Evolutionary conservation across 2,888 invertebrate species (phyloP), one percentile per base, ranked within the genome.

Genomic region (Cheilosia variabilis): DNA sequence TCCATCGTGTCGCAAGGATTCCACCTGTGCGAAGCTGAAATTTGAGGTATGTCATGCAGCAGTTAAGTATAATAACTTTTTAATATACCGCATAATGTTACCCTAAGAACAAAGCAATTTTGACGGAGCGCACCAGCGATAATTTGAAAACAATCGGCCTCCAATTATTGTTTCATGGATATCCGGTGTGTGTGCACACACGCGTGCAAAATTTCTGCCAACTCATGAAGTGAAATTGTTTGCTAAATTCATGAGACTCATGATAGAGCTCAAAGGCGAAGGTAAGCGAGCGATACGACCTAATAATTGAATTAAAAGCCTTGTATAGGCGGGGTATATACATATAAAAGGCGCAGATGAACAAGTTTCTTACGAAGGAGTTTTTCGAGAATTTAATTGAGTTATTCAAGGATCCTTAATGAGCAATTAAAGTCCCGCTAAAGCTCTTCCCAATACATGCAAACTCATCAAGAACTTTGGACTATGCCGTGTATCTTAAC

Each of bases 401-500:
- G 58, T 69, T 71, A 79, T 45, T 27, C 73, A 63, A 68, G 78
- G 50, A 79, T 69, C 60, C 79, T 19, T 84, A 79, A 84, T 79
- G 84, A 75, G 58, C 75, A 84, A 84, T 84, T 84, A 79, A 69
- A 84, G 53, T 55, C 72, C 24, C 60, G 60, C 72, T 73, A 68
- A 73, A 60, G 58, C 55, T 68, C 57, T n/a, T 9, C 58, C 15
- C 78, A 78, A 78, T 69, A 63, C 73, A 83, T 53, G 65, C 69
- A 79, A 79, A 79, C 75, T 75, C 69, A 84, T 84, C 75, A 79
- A 75, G 53, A 84, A 84, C 50, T 78, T 71, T 53, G 53, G 66
- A 60, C 53, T 41, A 45, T 17, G 47, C 9, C 6, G 65, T 76
- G 65, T 76, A 66, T 50, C 41, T 45, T 47, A 47, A 45, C 63